These are phyloP conservation scores for Muraenolepis orangiensis DNA, from an alignment of 2,797 vertebrate genomes.

Conservation along the genomic window DNA sequence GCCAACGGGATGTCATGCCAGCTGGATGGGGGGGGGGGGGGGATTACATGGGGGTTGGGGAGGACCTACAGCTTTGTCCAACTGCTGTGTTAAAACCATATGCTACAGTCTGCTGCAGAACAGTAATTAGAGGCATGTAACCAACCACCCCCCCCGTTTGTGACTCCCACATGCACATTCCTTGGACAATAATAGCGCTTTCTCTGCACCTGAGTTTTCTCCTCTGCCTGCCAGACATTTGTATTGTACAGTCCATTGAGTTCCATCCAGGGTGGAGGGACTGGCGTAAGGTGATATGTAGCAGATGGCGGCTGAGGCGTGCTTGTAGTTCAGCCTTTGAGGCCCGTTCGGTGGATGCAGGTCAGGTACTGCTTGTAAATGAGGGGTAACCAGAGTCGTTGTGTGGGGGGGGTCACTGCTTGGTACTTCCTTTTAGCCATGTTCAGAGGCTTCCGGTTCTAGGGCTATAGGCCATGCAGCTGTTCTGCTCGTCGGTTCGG, in stretches of 20 bases:
- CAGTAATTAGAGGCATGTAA: too few relatives aligned
- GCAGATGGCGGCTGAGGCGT: constrained; percentile 49
- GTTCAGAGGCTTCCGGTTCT: constrained; percentile 57
- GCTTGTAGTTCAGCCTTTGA: constrained; percentile 37
- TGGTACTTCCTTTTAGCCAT: constrained; percentile 34
- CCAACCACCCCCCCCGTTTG: constrained; percentile 4
- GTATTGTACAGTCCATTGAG: constrained; percentile 26
- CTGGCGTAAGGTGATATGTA: constrained; percentile 42
- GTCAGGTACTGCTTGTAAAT: constrained; percentile 48
- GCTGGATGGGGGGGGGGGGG: too few relatives aligned
- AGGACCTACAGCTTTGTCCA: too few relatives aligned
- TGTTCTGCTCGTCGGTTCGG: constrained; percentile 29
- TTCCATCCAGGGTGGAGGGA: constrained; percentile 24
- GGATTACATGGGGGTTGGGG: too few relatives aligned
- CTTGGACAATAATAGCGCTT: constrained; percentile 31
- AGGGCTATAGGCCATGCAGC: background rate
- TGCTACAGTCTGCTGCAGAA: too few relatives aligned
- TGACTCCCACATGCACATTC: constrained; percentile 5
- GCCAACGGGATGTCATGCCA: too few relatives aligned
- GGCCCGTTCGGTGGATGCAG: constrained; percentile 21
- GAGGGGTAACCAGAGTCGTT: constrained; percentile 49
- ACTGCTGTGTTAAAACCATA: too few relatives aligned
- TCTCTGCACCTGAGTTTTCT: constrained; percentile 11
- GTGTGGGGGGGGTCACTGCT: constrained; percentile 26
- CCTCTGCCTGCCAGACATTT: constrained; percentile 18